These are phyloP conservation scores for Listronotus bonariensis DNA, from an alignment of 1,140 invertebrate genomes.

Conservation along the genomic window DNA sequence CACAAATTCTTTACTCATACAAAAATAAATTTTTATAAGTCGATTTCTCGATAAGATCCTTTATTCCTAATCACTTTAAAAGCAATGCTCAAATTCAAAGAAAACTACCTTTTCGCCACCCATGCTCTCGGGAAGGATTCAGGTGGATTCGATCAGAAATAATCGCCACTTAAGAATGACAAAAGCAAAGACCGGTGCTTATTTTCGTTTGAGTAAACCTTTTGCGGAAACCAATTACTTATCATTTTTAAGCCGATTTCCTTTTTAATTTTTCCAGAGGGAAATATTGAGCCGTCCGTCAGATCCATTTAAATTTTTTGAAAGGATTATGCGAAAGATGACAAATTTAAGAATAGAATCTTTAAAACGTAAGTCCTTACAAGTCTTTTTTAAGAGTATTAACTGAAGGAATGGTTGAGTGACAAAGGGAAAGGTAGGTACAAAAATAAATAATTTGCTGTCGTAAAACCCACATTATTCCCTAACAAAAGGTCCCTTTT, in stretches of 20 bases:
- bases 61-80: too few relatives aligned
- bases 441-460: too few relatives aligned
- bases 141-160: constrained; percentile 40
- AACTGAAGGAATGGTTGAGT: too few relatives aligned
- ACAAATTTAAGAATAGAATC: constrained; percentile 4
- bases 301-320: constrained; percentile 14
- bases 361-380: too few relatives aligned
- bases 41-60: too few relatives aligned
- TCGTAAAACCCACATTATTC: too few relatives aligned
- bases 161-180: constrained; percentile 39
- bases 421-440: too few relatives aligned
- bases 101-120: background rate
- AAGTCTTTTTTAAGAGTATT: too few relatives aligned
- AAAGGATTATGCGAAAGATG: constrained; percentile 9
- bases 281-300: constrained; percentile 12
- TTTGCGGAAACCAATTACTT: constrained; percentile 33
- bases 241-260: constrained; percentile 31
- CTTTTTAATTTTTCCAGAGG: constrained; percentile 25
- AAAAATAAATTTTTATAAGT: too few relatives aligned
- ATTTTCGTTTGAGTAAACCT: constrained; percentile 22
- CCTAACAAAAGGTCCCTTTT: too few relatives aligned
- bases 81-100: too few relatives aligned
- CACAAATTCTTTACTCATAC: too few relatives aligned
- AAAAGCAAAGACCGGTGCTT: constrained; percentile 19
- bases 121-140: constrained; percentile 12